These are phyloP conservation scores for Jaculus jaculus DNA, from an alignment of 2,113 vertebrate genomes.

Conservation along the genomic window DNA sequence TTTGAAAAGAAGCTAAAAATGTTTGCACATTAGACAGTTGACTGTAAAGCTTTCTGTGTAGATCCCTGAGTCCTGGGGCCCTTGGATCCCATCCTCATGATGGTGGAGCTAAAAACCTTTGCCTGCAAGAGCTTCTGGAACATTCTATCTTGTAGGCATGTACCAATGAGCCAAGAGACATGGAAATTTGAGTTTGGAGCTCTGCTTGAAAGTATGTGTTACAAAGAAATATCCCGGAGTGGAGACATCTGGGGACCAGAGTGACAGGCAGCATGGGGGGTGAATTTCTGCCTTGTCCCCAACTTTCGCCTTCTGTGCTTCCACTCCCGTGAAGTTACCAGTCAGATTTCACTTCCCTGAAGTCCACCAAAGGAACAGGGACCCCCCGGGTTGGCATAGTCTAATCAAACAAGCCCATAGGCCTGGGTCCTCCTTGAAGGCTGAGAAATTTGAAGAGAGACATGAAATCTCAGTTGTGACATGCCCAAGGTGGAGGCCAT, in stretches of 20 bases:
- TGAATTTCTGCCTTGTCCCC: background rate
- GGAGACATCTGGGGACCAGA: background rate
- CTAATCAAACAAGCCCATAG: background rate
- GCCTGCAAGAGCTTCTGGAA: background rate
- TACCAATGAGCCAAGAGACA: background rate
- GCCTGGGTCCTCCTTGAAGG: background rate
- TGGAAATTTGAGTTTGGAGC: background rate
- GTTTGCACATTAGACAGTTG: too few relatives aligned
- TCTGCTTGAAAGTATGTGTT: background rate
- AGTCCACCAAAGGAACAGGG: background rate
- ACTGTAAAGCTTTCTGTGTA: accelerated
- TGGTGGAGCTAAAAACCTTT: background rate
- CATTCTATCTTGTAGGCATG: accelerated
- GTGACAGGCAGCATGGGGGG: background rate
- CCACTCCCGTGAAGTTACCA: background rate
- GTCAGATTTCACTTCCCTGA: background rate
- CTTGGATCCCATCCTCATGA: accelerated
- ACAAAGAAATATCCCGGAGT: background rate
- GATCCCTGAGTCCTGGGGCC: background rate
- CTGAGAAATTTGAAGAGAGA: background rate
- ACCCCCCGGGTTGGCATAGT: background rate
- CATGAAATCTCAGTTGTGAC: background rate
- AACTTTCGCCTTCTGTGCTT: background rate
- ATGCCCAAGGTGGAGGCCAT: accelerated
- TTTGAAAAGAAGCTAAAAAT: background rate